These are phyloP conservation scores for Melozone crissalis DNA, from an alignment of 2,113 vertebrate genomes.

Conservation along the genomic window DNA sequence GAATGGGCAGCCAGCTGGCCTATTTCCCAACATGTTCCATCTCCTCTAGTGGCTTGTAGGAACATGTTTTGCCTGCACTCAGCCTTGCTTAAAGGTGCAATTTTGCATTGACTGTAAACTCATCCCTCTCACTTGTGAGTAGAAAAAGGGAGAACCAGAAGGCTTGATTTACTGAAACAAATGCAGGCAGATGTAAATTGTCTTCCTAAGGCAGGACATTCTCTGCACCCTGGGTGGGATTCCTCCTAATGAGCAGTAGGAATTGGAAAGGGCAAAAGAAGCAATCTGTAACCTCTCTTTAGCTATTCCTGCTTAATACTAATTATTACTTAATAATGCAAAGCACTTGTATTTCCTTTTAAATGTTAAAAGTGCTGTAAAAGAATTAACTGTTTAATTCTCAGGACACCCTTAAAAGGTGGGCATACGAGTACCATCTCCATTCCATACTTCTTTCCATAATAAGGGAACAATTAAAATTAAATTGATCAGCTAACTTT, in stretches of 20 bases:
- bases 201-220: constrained; percentile 29
- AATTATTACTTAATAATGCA: constrained; percentile 39
- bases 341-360: constrained; percentile 10
- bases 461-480: constrained; percentile 75
- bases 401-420: constrained; percentile 20
- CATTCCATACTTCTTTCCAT: constrained; percentile 56
- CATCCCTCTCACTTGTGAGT: background rate
- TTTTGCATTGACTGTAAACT: background rate
- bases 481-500: constrained; percentile 70
- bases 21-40: background rate
- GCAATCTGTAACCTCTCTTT: constrained; percentile 2
- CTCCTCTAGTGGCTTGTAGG: background rate
- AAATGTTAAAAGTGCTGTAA: constrained; percentile 7
- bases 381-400: constrained; percentile 40
- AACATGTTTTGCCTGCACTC: background rate
- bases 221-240: background rate
- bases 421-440: constrained; percentile 3
- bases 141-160: background rate
- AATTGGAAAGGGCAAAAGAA: background rate
- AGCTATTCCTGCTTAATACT: constrained; percentile 12
- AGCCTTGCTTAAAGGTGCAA: background rate
- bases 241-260: background rate
- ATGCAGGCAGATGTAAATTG: constrained; percentile 23
- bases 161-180: constrained; percentile 35
- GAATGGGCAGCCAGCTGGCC: constrained; percentile 4